Conservation (phyloP, 2,888 invertebrate genomes). For the Pristionchus japonicus region DNA sequence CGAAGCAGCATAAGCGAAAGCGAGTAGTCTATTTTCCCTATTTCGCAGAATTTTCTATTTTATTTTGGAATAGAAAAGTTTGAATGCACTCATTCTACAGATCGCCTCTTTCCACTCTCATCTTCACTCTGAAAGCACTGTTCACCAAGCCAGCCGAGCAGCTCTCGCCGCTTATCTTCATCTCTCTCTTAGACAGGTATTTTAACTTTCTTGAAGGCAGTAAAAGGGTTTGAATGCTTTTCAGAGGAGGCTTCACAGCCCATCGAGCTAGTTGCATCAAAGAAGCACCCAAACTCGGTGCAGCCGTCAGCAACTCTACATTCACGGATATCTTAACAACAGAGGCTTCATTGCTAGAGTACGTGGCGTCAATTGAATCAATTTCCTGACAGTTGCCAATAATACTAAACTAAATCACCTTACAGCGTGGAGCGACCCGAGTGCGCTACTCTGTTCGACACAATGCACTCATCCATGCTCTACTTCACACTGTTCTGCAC, state of each 20-base stretch:
- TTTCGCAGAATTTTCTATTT: no score
- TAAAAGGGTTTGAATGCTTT: background rate
- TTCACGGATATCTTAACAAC: background rate
- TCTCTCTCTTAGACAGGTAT: slow-evolving; percentile 56
- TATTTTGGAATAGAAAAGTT: no score
- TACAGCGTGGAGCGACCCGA: background rate
- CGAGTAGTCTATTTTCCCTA: slow-evolving; percentile 40
- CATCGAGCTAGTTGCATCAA: background rate
- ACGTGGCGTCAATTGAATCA: background rate
- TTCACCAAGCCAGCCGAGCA: slow-evolving; percentile 70
- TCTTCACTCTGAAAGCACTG: slow-evolving; percentile 68
- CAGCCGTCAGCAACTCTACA: background rate
- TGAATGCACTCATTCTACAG: slow-evolving; percentile 49
- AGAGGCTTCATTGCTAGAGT: background rate
- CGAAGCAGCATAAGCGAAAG: slow-evolving; percentile 57
- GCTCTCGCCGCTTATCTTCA: slow-evolving; percentile 62
- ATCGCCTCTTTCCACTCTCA: slow-evolving; percentile 63
- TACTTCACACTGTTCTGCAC: slow-evolving; percentile 27
- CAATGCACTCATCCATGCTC: slow-evolving; percentile 37
- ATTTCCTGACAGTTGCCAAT: background rate
- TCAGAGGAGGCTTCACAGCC: slow-evolving; percentile 8
- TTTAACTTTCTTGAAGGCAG: background rate
- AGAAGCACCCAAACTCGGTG: background rate
- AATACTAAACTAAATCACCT: background rate
- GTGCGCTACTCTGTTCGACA: slow-evolving; percentile 1